Percentiles rank a stretch among this genome's conserved stretches.
These are phyloP conservation scores for Sinocyclocheilus anophthalmus DNA, from an alignment of 2,113 vertebrate species.

Conservation along the genomic window DNA sequence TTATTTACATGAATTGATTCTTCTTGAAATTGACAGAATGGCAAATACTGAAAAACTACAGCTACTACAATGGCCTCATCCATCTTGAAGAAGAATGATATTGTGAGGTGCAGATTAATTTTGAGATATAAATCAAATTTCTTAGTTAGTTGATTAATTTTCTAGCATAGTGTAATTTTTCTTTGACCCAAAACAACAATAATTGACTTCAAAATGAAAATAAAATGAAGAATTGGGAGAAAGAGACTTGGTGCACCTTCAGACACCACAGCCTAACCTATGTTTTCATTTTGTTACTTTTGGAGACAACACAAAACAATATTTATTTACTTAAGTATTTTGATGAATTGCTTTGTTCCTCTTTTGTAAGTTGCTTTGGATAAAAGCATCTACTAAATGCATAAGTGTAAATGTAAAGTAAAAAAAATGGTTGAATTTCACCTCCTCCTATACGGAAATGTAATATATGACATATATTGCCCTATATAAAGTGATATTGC, in stretches of 20 bases:
- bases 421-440: no score
- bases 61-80: constrained; percentile 19
- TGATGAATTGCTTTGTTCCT: no score
- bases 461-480: no score
- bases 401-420: no score
- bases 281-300: background rate
- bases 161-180: background rate
- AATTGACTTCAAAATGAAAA: background rate
- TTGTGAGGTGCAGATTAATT: background rate
- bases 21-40: constrained; percentile 30
- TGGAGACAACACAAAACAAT: background rate
- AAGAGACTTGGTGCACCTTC: no score
- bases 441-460: no score
- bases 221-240: background rate
- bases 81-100: constrained; percentile 32
- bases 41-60: background rate
- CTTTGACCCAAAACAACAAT: background rate
- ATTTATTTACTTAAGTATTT: background rate
- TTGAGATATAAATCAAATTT: constrained; percentile 34
- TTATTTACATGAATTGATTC: constrained; percentile 70
- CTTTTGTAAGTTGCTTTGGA: no score
- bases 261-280: background rate
- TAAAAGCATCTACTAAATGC: no score
- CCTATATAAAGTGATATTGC: no score
- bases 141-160: constrained; percentile 35